Conservation (phyloP, 2,888 invertebrate species). For the Zaprionus bogoriensis region DNA sequence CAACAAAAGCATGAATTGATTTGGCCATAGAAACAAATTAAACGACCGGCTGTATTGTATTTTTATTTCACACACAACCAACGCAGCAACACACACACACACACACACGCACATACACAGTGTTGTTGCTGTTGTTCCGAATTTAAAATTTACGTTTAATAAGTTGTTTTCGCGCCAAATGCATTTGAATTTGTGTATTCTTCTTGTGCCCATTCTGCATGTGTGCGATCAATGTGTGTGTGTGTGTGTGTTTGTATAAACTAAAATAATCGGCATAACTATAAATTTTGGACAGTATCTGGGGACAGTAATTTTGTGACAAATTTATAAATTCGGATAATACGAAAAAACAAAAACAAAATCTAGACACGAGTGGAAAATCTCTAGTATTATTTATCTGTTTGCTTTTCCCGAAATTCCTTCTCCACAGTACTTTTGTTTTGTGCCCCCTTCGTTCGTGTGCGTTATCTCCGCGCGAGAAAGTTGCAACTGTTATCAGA, state of each 20-base stretch:
- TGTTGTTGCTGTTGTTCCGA: constrained; percentile 16
- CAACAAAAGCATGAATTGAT: constrained; percentile 55
- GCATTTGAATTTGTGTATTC: constrained; percentile 31
- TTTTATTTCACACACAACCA: constrained; percentile 14
- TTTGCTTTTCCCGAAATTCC: background rate
- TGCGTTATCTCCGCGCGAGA: constrained; percentile 30
- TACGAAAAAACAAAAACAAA: constrained; percentile 6
- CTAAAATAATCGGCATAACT: constrained; percentile 10
- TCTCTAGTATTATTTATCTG: background rate
- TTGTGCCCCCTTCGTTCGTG: constrained; percentile 15
- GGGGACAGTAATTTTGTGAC: constrained; percentile 16
- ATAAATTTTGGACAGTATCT: constrained; percentile 16
- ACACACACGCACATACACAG: background rate
- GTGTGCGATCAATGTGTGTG: background rate
- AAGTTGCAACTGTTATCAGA: constrained; percentile 43
- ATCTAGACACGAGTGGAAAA: background rate
- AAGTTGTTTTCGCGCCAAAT: constrained; percentile 47
- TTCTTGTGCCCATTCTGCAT: background rate
- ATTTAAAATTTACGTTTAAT: constrained; percentile 37
- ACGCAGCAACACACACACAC: background rate
- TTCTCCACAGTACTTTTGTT: constrained; percentile 10
- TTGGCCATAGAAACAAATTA: constrained; percentile 53
- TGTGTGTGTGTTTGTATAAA: constrained; percentile 4
- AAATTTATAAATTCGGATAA: constrained; percentile 37
- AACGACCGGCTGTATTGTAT: constrained; percentile 46